Base-by-base conservation (phyloP, 2,888 invertebrate species). In the Lochmaea crataegi region DNA sequence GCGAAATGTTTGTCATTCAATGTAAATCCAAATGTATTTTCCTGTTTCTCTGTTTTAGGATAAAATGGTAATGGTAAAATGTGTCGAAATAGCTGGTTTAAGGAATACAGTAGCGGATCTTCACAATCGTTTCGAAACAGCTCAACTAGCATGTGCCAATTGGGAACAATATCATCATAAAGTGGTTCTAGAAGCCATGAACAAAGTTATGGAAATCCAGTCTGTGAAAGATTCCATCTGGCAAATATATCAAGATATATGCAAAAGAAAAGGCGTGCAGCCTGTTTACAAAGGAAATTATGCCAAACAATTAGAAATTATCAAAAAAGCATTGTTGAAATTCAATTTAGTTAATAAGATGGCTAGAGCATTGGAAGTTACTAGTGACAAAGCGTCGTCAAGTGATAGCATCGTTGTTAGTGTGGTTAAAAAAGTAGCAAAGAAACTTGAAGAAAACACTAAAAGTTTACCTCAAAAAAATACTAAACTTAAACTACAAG, bases 51-150 rank as follows among this genome's bases (percentile, higher is more conserved):
- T 57, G 12, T 61, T 64, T 45, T 45, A 70, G 70, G 45, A 56
- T 32, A 56, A 70, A 64, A 56, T 65, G 48, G 57, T 70, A 11
- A 57, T 70, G 64, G 70, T 64, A 16, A 70, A 65, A 18, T 65
- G 45, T 41, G 64, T 64, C 4, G n/a, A 65, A 45, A 45, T 70
- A 14, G 38, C 53, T 14, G 70, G 70, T 32, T 42, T 70, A n/a
- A 56, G 56, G 12, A 70, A 70, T n/a, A 65, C 53, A 2, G 16
- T 70, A 14, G 56, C 64, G 3, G 70, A 70, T 42, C 70, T 70
- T 10, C 57, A 57, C 6, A 45, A 63, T 12, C 64, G 70, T n/a
- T 65, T 57, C 14, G 65, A 64, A 51, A 10, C 45, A 4, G 63
- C 60, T 18, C 32, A 65, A 65, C 22, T 16, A 32, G 16, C 64